A percentile compares a stretch with the other conserved stretches of the same genome.
Conservation (phyloP, 2,888 invertebrate species). For the Siphlonurus alternatus region DNA sequence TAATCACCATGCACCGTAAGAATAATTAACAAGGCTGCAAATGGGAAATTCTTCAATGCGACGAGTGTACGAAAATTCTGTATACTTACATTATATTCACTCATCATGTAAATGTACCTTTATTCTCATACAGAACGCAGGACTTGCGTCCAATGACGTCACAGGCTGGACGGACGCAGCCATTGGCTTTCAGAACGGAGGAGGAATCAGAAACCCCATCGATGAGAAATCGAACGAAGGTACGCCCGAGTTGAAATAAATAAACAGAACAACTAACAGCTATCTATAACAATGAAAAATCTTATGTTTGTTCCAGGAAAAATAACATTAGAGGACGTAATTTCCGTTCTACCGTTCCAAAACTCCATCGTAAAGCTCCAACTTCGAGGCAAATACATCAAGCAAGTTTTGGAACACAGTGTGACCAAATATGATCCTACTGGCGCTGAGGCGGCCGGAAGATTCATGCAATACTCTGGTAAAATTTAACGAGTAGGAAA, state of each 20-base stretch:
- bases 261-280: no score
- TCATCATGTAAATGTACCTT: no score
- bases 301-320: slow-evolving; percentile 24
- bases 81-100: no score
- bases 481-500: no score
- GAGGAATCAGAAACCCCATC: slow-evolving; percentile 57
- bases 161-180: slow-evolving; percentile 69
- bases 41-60: no score
- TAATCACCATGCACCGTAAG: no score
- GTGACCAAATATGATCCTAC: slow-evolving; percentile 32
- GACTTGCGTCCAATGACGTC: no score
- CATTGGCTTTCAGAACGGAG: slow-evolving; percentile 57
- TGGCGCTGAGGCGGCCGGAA: slow-evolving; percentile 39
- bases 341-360: slow-evolving; percentile 59
- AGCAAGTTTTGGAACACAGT: slow-evolving; percentile 48
- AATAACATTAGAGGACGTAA: slow-evolving; percentile 53
- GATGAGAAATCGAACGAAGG: slow-evolving; percentile 20
- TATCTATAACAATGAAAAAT: background rate
- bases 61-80: no score
- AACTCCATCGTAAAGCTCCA: slow-evolving; percentile 44
- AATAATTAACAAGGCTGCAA: no score
- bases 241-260: no score
- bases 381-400: slow-evolving; percentile 46
- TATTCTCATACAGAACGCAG: no score
- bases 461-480: slow-evolving; percentile 78